Conservation (phyloP, 2,797 vertebrate genomes). For the Leptodactylus fallax region DNA sequence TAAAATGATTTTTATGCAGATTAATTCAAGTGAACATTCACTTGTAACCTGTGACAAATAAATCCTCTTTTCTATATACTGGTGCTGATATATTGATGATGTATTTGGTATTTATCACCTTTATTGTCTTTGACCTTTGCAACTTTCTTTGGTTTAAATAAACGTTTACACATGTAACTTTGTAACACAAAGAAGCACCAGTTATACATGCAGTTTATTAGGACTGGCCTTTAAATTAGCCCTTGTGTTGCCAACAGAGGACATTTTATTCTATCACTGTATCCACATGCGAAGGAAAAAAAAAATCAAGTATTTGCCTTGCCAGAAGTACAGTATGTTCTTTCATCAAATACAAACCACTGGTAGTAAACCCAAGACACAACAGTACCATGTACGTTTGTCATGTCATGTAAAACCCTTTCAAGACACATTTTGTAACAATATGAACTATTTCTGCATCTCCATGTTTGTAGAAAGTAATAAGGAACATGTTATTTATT, state of each 20-base stretch:
- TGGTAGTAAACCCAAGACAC: slow-evolving; percentile 9
- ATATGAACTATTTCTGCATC: not conserved
- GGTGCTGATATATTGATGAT: not conserved
- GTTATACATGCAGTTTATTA: not conserved
- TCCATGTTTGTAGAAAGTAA: not conserved
- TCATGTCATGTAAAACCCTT: not conserved
- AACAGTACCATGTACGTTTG: not conserved
- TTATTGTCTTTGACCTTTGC: not conserved
- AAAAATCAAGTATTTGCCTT: not conserved
- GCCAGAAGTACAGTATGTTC: not conserved
- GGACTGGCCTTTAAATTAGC: slow-evolving; percentile 7
- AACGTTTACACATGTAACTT: not conserved
- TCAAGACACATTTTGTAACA: not conserved
- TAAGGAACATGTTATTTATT: not conserved
- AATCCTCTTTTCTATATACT: not conserved
- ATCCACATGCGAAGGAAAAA: not conserved
- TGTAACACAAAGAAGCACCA: not conserved
- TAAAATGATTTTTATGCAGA: not conserved
- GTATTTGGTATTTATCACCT: slow-evolving; percentile 39
- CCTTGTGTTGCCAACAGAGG: slow-evolving; percentile 22
- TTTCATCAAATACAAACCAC: not conserved
- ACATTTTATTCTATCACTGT: not conserved
- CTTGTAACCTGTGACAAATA: not conserved
- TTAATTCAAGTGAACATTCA: not conserved
- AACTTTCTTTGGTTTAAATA: slow-evolving; percentile 55